Conservation (phyloP, 1,140 invertebrate genomes). For the Brachionus rotundiformis region DNA sequence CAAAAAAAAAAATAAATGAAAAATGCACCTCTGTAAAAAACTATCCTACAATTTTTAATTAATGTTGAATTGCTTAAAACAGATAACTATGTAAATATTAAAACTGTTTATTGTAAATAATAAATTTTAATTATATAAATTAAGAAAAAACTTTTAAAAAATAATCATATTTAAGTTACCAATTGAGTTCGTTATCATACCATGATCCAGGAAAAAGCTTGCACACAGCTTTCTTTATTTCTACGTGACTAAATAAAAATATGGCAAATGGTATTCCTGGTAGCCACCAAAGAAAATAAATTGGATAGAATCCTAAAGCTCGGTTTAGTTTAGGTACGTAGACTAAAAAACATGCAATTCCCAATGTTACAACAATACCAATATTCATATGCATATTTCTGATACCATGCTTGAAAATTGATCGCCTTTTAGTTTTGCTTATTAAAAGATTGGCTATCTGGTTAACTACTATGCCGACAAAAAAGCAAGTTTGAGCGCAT, state of each 20-base stretch:
- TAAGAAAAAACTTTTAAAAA: too few species aligned
- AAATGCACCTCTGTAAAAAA: too few species aligned
- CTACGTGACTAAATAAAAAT: constrained; percentile 33
- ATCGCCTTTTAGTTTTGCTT: constrained; percentile 64
- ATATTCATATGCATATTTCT: constrained; percentile 52
- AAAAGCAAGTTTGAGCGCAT: constrained; percentile 65
- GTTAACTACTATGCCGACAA: constrained; percentile 64
- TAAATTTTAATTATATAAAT: too few species aligned
- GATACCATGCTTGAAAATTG: constrained; percentile 65
- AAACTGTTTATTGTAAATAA: too few species aligned
- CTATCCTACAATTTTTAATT: too few species aligned
- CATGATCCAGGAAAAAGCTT: constrained; percentile 25
- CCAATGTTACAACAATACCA: constrained; percentile 55
- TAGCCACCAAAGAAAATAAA: constrained; percentile 39
- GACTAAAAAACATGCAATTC: constrained; percentile 56
- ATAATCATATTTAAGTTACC: too few species aligned
- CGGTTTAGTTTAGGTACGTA: constrained; percentile 59
- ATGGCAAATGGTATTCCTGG: constrained; percentile 25
- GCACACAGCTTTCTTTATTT: constrained; percentile 11
- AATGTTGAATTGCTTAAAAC: too few species aligned
- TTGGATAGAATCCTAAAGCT: constrained; percentile 57
- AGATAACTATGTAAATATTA: too few species aligned
- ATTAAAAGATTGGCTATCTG: constrained; percentile 66
- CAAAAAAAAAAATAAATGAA: too few species aligned
- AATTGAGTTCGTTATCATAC: constrained; percentile 41